Evolutionary conservation across 2,113 vertebrate genomes (phyloP), one percentile per base, ranked within the genome.

Genomic region (Ageneiosus marmoratus): DNA sequence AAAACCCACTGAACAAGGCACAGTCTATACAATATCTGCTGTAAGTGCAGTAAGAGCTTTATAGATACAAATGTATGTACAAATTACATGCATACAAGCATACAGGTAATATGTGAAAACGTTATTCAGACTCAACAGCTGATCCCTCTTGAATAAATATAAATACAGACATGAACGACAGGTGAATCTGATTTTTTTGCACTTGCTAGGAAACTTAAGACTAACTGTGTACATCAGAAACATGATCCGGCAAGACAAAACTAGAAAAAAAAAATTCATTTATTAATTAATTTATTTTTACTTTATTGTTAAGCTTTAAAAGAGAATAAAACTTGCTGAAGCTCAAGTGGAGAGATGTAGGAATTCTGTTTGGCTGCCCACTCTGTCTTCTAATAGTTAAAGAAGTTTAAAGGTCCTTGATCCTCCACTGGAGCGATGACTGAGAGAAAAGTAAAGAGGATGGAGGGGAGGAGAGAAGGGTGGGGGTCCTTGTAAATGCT

Each of bases 401-500:
- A 58, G 44, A 53, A 32, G 27, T 16, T 74, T 80, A 70, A 80
- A 60, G 27, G 15, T 55, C 15, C 5, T 41, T 20, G 34, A 32
- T 41, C 22, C 46, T 41, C 3, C 9, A 20, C 16, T 69, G 5
- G 50, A 48, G 62, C 20, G 37, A 87, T 32, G 79, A 69, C 20
- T 22, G 24, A 55, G 80, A 34, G 56, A 62, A 46, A 55, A 77
- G 44, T 67, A 72, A 75, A 56, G 20, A 69, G 56, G 20, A 74
- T 27, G 32, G n/a, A 67, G 24, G 24, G 69, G 67, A 32, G 63
- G 65, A 53, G 81, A 86, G 60, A 46, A 62, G 67, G 63, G 78
- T 22, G 79, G 51, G 62, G 24, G 55, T 79, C 56, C 58, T 37
- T 82, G 62, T 84, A 84, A 86, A 88, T 79, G 82, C 74, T 69